Conservation (phyloP, 2,113 vertebrate species). For the Thryonomys swinderianus region DNA sequence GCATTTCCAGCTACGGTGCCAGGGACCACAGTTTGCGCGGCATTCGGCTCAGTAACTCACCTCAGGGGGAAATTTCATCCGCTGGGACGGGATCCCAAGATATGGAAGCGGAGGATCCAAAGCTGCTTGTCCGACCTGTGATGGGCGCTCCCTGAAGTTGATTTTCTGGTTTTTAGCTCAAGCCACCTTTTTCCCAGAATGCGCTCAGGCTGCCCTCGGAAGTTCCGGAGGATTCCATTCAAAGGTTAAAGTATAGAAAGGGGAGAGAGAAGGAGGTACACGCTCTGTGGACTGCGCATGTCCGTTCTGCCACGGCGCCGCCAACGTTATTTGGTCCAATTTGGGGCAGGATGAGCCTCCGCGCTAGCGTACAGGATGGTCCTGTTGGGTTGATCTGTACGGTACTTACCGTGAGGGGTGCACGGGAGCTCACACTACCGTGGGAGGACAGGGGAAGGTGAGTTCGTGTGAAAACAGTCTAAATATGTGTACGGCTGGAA, state of each 20-base stretch:
- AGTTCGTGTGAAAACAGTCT: neutral
- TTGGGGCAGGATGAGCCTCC: fast-evolving
- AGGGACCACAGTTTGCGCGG: neutral
- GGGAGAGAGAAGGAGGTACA: neutral
- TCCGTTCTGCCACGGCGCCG: neutral
- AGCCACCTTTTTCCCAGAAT: neutral
- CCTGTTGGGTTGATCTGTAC: neutral
- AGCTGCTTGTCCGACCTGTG: neutral
- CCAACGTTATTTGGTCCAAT: neutral
- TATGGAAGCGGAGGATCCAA: neutral
- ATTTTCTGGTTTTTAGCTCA: neutral
- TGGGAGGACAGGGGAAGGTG: neutral
- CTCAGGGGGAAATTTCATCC: neutral
- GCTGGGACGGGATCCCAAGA: neutral
- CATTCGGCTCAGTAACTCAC: neutral
- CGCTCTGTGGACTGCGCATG: neutral
- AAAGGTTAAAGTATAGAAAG: neutral
- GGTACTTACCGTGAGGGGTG: neutral
- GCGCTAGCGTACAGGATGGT: neutral
- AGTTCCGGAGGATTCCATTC: neutral
- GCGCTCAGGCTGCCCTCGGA: neutral
- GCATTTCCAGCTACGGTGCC: neutral
- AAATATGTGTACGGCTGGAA: neutral
- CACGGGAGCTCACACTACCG: neutral
- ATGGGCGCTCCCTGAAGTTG: neutral